Percentiles rank a stretch among this genome's conserved stretches.
Evolutionary conservation across 1,140 invertebrate species (phyloP).

Genomic region (Gyrodactylus bullatarudis): DNA sequence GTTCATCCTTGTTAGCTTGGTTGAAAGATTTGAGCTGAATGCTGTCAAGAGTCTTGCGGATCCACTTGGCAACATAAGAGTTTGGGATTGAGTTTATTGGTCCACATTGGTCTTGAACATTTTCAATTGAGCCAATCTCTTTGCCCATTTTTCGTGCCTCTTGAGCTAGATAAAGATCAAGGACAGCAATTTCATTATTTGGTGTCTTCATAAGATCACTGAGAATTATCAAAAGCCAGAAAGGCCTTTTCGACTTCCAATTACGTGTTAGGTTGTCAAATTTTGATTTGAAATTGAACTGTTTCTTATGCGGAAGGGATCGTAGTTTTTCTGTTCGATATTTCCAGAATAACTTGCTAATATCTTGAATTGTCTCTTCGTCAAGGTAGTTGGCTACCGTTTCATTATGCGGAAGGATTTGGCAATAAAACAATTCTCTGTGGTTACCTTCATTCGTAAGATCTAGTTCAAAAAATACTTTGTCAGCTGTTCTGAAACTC

Average conservation of each 20-base stretch:
- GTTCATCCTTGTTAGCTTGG: background rate
- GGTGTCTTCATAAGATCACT: conserved; percentile 25
- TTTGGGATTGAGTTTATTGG: conserved; percentile 21
- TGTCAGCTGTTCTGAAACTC: conserved; percentile 22
- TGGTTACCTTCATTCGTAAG: conserved; percentile 23
- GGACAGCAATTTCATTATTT: conserved; percentile 24
- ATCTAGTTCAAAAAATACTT: conserved; percentile 26
- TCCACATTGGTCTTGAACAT: conserved; percentile 26
- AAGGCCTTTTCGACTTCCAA: conserved; percentile 25
- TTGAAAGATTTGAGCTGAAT: background rate
- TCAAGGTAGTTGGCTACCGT: conserved; percentile 13
- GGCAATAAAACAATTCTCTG: conserved; percentile 22
- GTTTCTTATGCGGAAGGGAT: conserved; percentile 9
- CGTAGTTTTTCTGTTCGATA: background rate
- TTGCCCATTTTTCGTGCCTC: conserved; percentile 23
- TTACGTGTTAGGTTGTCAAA: conserved; percentile 25
- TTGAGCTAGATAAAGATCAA: conserved; percentile 26
- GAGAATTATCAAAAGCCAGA: conserved; percentile 27
- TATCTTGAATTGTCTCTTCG: background rate
- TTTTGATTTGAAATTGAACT: background rate
- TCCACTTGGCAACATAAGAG: background rate
- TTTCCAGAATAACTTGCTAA: background rate
- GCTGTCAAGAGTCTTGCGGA: background rate
- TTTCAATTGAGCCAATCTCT: conserved; percentile 24
- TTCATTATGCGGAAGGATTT: conserved; percentile 22